Base-by-base conservation (phyloP, 2,797 vertebrate species). In the Platyrinchus mystaceus region DNA sequence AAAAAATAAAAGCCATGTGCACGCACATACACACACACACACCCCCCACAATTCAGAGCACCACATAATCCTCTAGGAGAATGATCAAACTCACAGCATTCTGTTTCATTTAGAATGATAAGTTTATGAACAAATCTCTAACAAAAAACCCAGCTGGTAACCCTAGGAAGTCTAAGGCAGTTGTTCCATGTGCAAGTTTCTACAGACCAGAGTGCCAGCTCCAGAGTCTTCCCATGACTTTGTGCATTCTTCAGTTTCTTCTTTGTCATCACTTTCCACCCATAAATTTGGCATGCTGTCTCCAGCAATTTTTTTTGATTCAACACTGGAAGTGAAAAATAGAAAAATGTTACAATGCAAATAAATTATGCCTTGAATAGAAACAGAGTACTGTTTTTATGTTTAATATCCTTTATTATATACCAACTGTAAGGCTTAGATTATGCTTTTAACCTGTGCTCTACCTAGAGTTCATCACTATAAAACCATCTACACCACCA, bases 21-120 rank as follows among this genome's bases (percentile, higher is more conserved):
- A 93, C 86, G 22, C 86, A 97, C 95, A 68, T 32, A 94, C 58
- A 84, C 93, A 91, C 94, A 90, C 89, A 94, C 90, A 19, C 37
- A 37, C 37, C 8, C 37, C 8, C 46, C 86, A 95, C 93, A 81
- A 76, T 37, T 90, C 90, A 75, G 66, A 82, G 55, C 76, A 97
- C 62, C 87, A 95, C 50, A 92, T 90, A 95, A 94, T 77, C 91
- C 64, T 97, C 87, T 87, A 93, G 81, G 84, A 88, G 71, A 93
- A 97, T 23, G 60, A 95, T 14, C 90, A 82, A 95, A 95, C 97
- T 97, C 97, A 97, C 95, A 86, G 90, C 94, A 95, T 95, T 93
- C 94, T 86, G 90, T 93, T 97, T 96, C 81, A 94, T 84, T 95
- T 30, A 95, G 90, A 95, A 80, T 63, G 39, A 49, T 55, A 94